These are phyloP conservation scores for Perccottus glenii DNA, from an alignment of 2,113 vertebrate genomes.

Conservation along the genomic window DNA sequence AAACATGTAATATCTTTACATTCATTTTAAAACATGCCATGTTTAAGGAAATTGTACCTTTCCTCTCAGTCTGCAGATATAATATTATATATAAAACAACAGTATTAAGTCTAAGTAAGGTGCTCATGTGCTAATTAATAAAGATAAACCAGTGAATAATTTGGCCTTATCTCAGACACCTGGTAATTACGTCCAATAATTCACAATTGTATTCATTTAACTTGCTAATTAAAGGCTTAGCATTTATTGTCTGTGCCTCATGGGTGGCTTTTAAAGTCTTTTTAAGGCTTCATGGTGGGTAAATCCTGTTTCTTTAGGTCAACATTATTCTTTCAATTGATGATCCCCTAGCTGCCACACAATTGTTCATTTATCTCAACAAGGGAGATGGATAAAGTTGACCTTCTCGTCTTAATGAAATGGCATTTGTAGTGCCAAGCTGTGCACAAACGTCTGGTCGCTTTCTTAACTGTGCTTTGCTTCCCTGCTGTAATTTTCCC, in stretches of 20 bases:
- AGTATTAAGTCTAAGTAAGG: background rate
- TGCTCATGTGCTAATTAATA: conserved; percentile 61
- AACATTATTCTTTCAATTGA: conserved; percentile 63
- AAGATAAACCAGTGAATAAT: conserved; percentile 60
- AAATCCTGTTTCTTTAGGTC: conserved; percentile 36
- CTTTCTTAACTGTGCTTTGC: conserved; percentile 32
- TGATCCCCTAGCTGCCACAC: conserved; percentile 68
- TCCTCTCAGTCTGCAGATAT: conserved; percentile 18
- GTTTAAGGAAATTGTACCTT: conserved; percentile 16
- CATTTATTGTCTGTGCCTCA: conserved; percentile 35
- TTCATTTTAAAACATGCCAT: conserved; percentile 34
- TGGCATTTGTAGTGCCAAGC: conserved; percentile 59
- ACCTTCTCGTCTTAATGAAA: conserved; percentile 75
- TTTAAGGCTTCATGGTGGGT: conserved; percentile 23
- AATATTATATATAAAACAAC: conserved; percentile 45
- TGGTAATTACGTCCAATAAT: conserved; percentile 60
- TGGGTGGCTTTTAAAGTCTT: conserved; percentile 29
- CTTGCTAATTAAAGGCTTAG: conserved; percentile 65
- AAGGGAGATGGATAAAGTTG: conserved; percentile 73
- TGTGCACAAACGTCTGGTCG: conserved; percentile 34
- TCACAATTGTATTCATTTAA: conserved; percentile 49
- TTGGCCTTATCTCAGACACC: conserved; percentile 56
- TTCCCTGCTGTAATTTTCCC: conserved; percentile 38
- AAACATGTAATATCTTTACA: conserved; percentile 46
- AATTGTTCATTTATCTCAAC: conserved; percentile 73